phyloP scores from a whole-genome alignment of 2,888 invertebrate species.

The Drosophila cyrtoloma region DNA sequence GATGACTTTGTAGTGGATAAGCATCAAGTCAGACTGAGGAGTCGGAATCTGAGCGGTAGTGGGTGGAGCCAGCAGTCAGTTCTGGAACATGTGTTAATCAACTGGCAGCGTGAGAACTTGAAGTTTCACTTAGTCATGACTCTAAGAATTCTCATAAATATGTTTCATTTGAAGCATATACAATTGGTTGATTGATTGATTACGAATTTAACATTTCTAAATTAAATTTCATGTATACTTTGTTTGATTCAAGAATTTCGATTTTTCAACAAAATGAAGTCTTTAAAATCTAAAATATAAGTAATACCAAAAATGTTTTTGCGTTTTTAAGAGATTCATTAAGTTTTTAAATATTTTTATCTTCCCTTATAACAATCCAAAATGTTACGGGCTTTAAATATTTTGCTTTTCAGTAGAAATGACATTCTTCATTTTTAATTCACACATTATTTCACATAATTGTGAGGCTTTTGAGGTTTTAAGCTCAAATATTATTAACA shows the following conservation, averaged over 20 bases:
- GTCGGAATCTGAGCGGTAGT: neutral
- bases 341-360: neutral
- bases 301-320: neutral
- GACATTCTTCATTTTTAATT: neutral
- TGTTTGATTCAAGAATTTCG: neutral
- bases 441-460: neutral
- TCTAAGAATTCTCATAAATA: neutral
- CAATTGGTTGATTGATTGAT: slow-evolving; percentile 6
- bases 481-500: slow-evolving; percentile 14
- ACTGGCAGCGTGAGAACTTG: slow-evolving; percentile 21
- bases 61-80: slow-evolving; percentile 28
- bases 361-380: neutral
- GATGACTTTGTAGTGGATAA: slow-evolving; percentile 64
- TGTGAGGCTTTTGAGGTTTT: neutral
- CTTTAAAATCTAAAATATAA: neutral
- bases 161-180: slow-evolving; percentile 5
- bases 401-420: neutral
- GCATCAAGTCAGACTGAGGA: slow-evolving; percentile 31
- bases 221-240: neutral
- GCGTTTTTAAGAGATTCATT: neutral
- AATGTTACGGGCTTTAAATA: neutral
- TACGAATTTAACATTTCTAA: neutral
- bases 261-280: neutral
- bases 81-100: slow-evolving; percentile 61
- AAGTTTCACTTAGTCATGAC: slow-evolving; percentile 5